Base-by-base conservation (phyloP, 2,113 vertebrate species). In the Spea multiplicata region DNA sequence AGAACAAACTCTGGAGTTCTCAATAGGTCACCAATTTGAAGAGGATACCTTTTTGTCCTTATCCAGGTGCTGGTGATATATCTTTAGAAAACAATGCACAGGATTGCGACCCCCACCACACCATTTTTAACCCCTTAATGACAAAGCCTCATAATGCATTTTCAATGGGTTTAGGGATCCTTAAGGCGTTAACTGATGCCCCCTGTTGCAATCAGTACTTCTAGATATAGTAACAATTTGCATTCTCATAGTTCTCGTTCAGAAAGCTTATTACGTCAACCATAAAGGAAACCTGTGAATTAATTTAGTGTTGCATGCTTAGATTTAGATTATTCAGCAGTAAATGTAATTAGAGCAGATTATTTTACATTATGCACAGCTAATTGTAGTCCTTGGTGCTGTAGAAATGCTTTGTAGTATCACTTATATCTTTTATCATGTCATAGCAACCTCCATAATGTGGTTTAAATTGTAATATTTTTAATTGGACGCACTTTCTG, bases 381-480 rank as follows among this genome's bases (percentile, higher is more conserved):
- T 59, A 5, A 8, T 59, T 13, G 10, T 59, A 53, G 14, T 59
- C 14, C 8, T 59, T 59, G 10, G 55, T 12, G 4, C 10, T 13
- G 12, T 5, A 12, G 55, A 13, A 7, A 59, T 5, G 10, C 50
- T 10, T 10, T 6, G 10, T 10, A 53, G 50, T 53, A 53, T 44
- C 4, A 4, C 14, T 64, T 6, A 17, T 2, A 17, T 64, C 5
- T 3, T 16, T 9, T 30, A 13, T 16, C 61, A 17, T 30, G 30
- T 30, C 30, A 30, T 16, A 64, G 5, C 61, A 16, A 17, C 14
- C 4, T 64, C 30, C 61, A 6, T 64, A 30, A 64, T 17, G 5
- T 64, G 61, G 30, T 30, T 67, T 50, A 75, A 55, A 30, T n/a
- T 52, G 30, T 66, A 75, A 75, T 75, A 48, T 62, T 74, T 62